Percentiles rank a stretch among this genome's conserved stretches.
phyloP scores from a whole-genome alignment of 2,888 invertebrate genomes.

The Pterobdella sp. region DNA sequence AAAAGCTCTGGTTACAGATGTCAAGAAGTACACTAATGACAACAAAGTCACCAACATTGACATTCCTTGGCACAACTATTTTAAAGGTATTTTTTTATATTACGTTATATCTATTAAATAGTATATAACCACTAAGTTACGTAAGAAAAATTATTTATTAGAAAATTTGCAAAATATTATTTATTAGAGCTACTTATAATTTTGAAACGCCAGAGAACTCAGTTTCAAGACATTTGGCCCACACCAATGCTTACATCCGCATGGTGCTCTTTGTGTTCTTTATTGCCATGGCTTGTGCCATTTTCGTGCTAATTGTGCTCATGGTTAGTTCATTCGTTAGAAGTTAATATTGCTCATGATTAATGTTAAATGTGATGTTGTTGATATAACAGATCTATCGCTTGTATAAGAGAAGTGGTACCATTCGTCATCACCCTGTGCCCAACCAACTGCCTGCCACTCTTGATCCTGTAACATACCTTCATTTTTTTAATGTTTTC shows the following conservation, averaged over 20 bases:
- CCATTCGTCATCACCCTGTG: conserved; percentile 9
- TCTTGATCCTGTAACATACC: not conserved
- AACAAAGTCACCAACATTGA: not conserved
- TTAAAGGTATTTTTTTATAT: not conserved
- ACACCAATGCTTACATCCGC: not conserved
- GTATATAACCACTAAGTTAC: too few species aligned
- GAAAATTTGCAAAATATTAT: not conserved
- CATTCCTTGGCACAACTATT: not conserved
- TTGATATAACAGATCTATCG: not conserved
- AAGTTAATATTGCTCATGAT: not conserved
- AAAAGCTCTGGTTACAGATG: not conserved
- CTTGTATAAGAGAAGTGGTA: conserved; percentile 7
- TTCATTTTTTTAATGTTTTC: not conserved
- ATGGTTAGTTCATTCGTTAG: not conserved
- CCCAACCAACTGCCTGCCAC: not conserved
- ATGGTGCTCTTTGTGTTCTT: conserved; percentile 7
- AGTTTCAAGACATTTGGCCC: not conserved
- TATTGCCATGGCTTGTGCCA: conserved; percentile 2
- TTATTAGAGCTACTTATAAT: not conserved
- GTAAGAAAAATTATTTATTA: not conserved
- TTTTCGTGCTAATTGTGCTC: not conserved
- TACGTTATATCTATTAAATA: too few species aligned
- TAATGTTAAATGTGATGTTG: not conserved
- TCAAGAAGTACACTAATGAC: not conserved
- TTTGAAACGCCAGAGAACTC: not conserved